Evolutionary conservation across 1,140 invertebrate species (phyloP).

Genomic region (Aphelenchoides besseyi): DNA sequence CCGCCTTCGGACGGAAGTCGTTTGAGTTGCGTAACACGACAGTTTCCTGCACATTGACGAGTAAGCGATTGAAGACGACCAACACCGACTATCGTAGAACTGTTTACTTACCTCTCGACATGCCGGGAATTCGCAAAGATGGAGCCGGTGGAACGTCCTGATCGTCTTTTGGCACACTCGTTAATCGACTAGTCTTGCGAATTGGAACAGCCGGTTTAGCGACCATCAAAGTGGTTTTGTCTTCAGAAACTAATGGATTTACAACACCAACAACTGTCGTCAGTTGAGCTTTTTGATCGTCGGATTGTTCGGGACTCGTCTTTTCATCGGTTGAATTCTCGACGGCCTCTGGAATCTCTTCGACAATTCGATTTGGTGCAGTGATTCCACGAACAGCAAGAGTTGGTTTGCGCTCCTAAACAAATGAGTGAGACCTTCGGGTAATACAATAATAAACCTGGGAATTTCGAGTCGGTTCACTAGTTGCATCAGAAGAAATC

Average conservation of each 20-base stretch:
- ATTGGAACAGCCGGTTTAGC: not conserved
- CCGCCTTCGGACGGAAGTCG: not conserved
- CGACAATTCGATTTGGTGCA: not conserved
- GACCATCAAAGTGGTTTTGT: not conserved
- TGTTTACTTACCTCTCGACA: not conserved
- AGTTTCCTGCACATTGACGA: not conserved
- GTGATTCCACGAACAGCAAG: not conserved
- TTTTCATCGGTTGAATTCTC: not conserved
- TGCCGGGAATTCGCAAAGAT: not conserved
- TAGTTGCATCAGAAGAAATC: slow-evolving; percentile 6
- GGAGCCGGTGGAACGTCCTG: not conserved
- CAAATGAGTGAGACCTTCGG: not conserved
- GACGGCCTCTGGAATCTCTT: not conserved
- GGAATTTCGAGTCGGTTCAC: not conserved
- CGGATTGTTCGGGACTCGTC: not conserved
- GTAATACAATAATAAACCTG: not conserved
- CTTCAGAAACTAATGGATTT: not conserved
- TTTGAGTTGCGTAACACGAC: not conserved
- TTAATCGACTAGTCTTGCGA: not conserved
- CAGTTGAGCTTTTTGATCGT: not conserved
- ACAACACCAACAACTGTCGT: not conserved
- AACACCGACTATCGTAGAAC: no score
- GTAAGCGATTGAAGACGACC: no score
- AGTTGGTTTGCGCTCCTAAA: slow-evolving; percentile 7
- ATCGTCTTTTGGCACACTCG: not conserved